Conservation (phyloP, 2,797 vertebrate genomes). For the Xenentodon cancila region DNA sequence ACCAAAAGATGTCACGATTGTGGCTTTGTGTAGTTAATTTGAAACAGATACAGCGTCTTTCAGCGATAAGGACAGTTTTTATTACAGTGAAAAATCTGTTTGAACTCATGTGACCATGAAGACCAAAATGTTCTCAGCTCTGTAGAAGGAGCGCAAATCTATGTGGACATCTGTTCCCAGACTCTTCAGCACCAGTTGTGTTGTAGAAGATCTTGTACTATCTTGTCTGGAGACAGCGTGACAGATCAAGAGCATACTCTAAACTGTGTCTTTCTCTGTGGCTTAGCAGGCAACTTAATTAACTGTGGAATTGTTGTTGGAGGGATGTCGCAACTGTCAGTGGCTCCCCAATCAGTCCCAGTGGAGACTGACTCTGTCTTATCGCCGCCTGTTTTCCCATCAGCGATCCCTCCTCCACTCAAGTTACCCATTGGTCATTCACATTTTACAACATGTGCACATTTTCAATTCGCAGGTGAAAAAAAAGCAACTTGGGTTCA, state of each 20-base stretch:
- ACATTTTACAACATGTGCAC: conserved; percentile 10
- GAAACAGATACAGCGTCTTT: conserved; percentile 35
- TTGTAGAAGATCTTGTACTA: conserved; percentile 50
- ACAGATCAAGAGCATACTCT: conserved; percentile 64
- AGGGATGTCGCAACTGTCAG: conserved; percentile 71
- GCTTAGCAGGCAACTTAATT: conserved; percentile 78
- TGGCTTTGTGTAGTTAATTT: conserved; percentile 18
- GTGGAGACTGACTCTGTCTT: conserved; percentile 63
- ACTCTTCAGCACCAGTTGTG: conserved; percentile 64
- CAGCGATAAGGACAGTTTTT: conserved; percentile 21
- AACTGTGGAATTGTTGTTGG: conserved; percentile 74
- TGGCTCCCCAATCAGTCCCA: conserved; percentile 64
- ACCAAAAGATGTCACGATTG: conserved; percentile 32
- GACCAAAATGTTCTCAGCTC: conserved; percentile 32
- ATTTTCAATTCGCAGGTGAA: not conserved
- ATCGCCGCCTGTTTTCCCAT: conserved; percentile 67
- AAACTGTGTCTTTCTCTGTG: conserved; percentile 56
- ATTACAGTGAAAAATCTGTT: conserved; percentile 30
- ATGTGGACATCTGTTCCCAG: conserved; percentile 67
- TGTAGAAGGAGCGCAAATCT: conserved; percentile 43
- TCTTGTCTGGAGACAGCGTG: conserved; percentile 70
- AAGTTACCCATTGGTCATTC: conserved; percentile 19
- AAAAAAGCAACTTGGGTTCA: conserved; percentile 9
- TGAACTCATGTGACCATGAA: conserved; percentile 16
- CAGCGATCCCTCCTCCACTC: conserved; percentile 23